Base-by-base conservation (phyloP, 2,113 vertebrate species). In the Etheostoma cragini region DNA sequence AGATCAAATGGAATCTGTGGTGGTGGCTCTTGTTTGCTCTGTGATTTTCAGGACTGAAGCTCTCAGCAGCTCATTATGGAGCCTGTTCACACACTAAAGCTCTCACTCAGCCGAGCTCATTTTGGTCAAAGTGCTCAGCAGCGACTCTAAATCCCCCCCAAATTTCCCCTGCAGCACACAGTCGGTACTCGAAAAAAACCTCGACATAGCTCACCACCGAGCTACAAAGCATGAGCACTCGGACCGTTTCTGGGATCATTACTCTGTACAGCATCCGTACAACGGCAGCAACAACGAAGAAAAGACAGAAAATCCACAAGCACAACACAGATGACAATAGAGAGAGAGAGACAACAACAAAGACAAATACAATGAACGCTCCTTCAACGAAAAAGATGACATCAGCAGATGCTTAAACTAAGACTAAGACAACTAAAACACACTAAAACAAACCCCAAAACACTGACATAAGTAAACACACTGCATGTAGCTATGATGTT, bases 71-170 rank as follows among this genome's bases (percentile, higher is more conserved):
- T 84, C 66, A 76, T 86, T 79, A 86, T 54, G 71, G 52, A 62
- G 49, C 68, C 78, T 62, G 72, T 72, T 65, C 81, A 72, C 67
- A 85, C 70, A 45, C 65, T 45, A 16, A 80, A 72, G 80, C 67
- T 69, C 52, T 88, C 68, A 61, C 50, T 53, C 76, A 80, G 72
- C 47, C 65, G 58, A 78, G 77, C 81, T 81, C 73, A 78, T 83
- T 83, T 83, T 86, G 78, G 50, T 63, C 81, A 75, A 88, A 86
- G 81, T 64, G 84, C 76, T 82, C 87, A 77, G 87, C 72, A 35
- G 71, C 80, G 76, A 82, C 72, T 67, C 67, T 42, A 70, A 80
- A 83, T 75, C 77, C 71, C 61, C 6, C 19, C 6, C 19, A 71
- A 42, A 83, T 74, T 78, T 75, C 65, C 80, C 78, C 68, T 82